These are phyloP conservation scores for Sphinx pinastri DNA, from an alignment of 2,888 invertebrate genomes.

Conservation along the genomic window DNA sequence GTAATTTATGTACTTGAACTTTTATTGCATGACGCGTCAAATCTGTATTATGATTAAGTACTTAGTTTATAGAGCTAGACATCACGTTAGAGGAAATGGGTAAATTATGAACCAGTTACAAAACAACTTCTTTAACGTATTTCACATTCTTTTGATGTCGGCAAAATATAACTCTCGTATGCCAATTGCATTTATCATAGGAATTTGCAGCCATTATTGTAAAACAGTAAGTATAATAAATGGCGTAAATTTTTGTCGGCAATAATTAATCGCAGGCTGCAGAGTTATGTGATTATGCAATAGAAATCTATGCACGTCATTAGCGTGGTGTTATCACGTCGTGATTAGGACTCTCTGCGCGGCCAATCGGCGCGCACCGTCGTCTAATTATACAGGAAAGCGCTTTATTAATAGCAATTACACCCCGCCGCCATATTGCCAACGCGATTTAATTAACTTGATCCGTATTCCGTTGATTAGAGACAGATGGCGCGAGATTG, in stretches of 20 bases:
- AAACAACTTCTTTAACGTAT: not conserved
- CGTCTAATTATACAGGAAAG: constrained; percentile 82
- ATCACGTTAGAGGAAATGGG: not conserved
- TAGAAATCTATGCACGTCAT: constrained; percentile 65
- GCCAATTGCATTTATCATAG: not conserved
- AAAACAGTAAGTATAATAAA: constrained; percentile 18
- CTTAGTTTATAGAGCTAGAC: not conserved
- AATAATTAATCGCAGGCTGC: not conserved
- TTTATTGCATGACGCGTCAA: not conserved
- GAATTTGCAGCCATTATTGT: constrained; percentile 14
- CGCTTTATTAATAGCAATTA: constrained; percentile 84
- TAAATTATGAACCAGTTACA: constrained; percentile 4
- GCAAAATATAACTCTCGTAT: not conserved
- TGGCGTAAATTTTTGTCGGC: not conserved
- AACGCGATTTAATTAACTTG: constrained; percentile 82
- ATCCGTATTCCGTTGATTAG: constrained; percentile 74
- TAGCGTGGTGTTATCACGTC: constrained; percentile 80
- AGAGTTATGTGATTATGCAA: constrained; percentile 58
- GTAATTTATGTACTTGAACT: not conserved
- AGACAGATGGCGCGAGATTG: constrained; percentile 80
- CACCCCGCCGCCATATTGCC: constrained; percentile 80
- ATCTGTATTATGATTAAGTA: constrained; percentile 12
- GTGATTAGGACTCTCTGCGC: constrained; percentile 75
- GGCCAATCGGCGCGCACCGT: constrained; percentile 74
- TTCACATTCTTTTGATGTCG: not conserved